These are phyloP conservation scores for Tiphia femorata DNA, from an alignment of 2,888 invertebrate genomes.

Conservation along the genomic window DNA sequence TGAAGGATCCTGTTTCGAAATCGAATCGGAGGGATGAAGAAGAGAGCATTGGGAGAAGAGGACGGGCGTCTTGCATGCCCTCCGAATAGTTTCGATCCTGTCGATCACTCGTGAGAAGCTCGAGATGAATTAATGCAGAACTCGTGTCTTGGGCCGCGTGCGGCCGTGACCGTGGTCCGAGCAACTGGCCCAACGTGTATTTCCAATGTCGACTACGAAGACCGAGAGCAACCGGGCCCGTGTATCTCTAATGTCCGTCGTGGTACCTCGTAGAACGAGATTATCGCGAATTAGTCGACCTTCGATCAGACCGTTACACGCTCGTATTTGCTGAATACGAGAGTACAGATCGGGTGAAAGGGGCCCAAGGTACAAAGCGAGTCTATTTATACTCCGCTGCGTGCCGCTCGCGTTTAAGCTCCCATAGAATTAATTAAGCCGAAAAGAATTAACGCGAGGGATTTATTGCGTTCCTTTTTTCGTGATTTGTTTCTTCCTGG, in stretches of 20 bases:
- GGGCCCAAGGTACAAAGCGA: slow-evolving; percentile 11
- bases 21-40: too few relatives aligned
- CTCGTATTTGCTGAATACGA: slow-evolving; percentile 27
- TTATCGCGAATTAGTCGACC: slow-evolving; percentile 26
- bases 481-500: too few relatives aligned
- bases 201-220: too few relatives aligned
- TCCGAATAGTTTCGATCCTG: neutral
- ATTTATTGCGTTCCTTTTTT: too few relatives aligned
- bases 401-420: slow-evolving; percentile 3
- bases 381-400: slow-evolving; percentile 14
- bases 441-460: neutral
- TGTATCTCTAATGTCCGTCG: slow-evolving; percentile 17
- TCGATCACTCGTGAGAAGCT: slow-evolving; percentile 16
- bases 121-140: slow-evolving; percentile 17
- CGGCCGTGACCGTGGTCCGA: neutral
- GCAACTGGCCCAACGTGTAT: too few relatives aligned
- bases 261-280: slow-evolving; percentile 11
- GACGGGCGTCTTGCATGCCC: too few relatives aligned
- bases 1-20: too few relatives aligned
- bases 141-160: slow-evolving; percentile 2
- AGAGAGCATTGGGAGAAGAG: too few relatives aligned
- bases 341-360: slow-evolving; percentile 30
- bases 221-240: too few relatives aligned
- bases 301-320: slow-evolving; percentile 35
- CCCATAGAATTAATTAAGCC: slow-evolving; percentile 25